These are phyloP conservation scores for Nipponacmea schrenckii DNA, from an alignment of 2,888 invertebrate genomes.

Conservation along the genomic window DNA sequence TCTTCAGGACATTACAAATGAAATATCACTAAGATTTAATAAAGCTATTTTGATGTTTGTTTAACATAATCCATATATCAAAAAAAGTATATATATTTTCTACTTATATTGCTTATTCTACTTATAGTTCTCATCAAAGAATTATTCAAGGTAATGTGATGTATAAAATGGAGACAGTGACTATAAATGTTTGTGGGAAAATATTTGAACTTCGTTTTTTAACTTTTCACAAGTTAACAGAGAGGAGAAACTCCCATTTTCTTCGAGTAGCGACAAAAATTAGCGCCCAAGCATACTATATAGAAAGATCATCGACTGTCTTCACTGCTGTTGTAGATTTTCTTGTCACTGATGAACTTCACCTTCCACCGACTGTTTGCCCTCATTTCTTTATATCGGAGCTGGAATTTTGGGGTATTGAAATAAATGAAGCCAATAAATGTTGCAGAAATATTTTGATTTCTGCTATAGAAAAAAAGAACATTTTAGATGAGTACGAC, in stretches of 20 bases:
- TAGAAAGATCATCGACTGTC: not conserved
- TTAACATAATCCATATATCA: too few species aligned
- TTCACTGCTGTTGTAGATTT: not conserved
- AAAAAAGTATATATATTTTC: too few species aligned
- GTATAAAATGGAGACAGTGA: not conserved
- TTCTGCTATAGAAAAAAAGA: not conserved
- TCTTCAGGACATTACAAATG: too few species aligned
- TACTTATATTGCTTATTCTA: too few species aligned
- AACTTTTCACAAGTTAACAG: not conserved
- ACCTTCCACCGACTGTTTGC: not conserved
- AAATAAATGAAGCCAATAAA: not conserved
- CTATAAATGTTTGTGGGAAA: not conserved
- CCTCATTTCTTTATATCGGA: not conserved
- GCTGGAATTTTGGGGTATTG: constrained; percentile 2
- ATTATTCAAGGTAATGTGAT: too few species aligned
- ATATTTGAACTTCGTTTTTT: not conserved
- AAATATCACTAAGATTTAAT: too few species aligned
- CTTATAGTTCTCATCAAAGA: too few species aligned
- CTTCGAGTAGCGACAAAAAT: not conserved
- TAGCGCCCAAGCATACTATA: not conserved
- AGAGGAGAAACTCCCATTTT: not conserved
- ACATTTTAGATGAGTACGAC: not conserved
- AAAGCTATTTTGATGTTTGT: too few species aligned
- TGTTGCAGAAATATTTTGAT: not conserved
- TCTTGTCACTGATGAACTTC: not conserved